These are phyloP conservation scores for Ecliptopera silaceata DNA, from an alignment of 2,888 invertebrate species.

Conservation along the genomic window DNA sequence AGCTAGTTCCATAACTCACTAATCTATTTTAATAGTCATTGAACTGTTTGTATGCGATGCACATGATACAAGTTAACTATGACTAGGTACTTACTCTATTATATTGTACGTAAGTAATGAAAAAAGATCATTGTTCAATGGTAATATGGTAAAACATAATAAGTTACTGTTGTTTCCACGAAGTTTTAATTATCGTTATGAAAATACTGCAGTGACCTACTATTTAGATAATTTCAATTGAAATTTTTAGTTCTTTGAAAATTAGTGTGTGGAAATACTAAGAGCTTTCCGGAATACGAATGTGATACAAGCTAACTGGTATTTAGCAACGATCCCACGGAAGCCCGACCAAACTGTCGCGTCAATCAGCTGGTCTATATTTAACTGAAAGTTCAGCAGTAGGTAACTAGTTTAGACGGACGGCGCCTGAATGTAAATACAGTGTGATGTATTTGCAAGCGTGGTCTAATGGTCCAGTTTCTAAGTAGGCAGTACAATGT, in stretches of 20 bases:
- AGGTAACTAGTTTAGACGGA: conserved; percentile 51
- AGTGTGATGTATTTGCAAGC: conserved; percentile 33
- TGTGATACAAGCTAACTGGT: not conserved
- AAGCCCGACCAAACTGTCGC: conserved; percentile 34
- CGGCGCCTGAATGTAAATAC: conserved; percentile 39
- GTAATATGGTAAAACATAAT: too few species aligned
- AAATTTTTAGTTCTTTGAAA: too few species aligned
- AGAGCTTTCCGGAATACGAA: not conserved
- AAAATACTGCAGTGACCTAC: too few species aligned
- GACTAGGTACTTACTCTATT: too few species aligned
- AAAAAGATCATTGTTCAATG: too few species aligned
- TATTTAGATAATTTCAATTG: too few species aligned
- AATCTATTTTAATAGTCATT: not conserved
- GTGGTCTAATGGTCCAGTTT: conserved; percentile 36
- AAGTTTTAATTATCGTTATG: too few species aligned
- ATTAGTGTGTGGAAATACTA: too few species aligned
- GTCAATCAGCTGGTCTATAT: conserved; percentile 53
- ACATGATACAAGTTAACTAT: not conserved
- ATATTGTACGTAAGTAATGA: too few species aligned
- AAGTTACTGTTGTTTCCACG: too few species aligned
- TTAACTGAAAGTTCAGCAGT: conserved; percentile 52
- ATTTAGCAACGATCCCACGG: conserved; percentile 24
- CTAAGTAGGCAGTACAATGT: conserved; percentile 1
- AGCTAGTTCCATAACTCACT: not conserved
- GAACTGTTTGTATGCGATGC: not conserved